Conservation (phyloP, 1,140 invertebrate genomes). For the Aphaenogaster ashmeadi region DNA sequence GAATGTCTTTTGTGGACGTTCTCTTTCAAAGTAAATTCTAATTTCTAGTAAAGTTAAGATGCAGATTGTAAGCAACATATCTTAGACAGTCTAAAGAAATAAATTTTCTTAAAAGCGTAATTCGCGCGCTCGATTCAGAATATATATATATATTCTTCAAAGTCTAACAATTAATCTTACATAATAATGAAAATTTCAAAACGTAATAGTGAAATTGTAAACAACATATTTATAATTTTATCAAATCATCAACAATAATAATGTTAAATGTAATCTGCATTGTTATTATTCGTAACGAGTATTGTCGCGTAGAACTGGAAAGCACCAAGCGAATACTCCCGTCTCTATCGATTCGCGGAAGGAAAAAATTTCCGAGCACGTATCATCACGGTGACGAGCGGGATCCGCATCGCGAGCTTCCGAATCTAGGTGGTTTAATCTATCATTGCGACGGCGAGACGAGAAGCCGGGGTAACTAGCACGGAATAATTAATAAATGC, state of each 20-base stretch:
- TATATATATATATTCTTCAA: background rate
- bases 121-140: background rate
- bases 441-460: slow-evolving; percentile 72
- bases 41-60: slow-evolving; percentile 18
- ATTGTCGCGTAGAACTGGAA: background rate
- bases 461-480: slow-evolving; percentile 78
- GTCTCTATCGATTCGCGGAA: slow-evolving; percentile 40
- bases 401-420: slow-evolving; percentile 68
- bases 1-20: background rate
- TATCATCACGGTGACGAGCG: slow-evolving; percentile 59
- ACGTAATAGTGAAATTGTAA: background rate
- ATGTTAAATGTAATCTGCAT: background rate
- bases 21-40: slow-evolving; percentile 40
- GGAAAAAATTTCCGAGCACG: slow-evolving; percentile 63
- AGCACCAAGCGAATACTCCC: background rate
- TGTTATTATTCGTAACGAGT: background rate
- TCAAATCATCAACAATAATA: background rate
- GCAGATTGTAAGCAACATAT: background rate
- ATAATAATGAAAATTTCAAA: background rate
- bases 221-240: background rate
- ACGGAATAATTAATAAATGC: slow-evolving; percentile 83
- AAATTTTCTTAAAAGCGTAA: background rate
- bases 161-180: background rate
- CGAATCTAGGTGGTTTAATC: slow-evolving; percentile 76
- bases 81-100: background rate